phyloP scores from a whole-genome alignment of 2,797 vertebrate species.

The Intellagama lesueurii region DNA sequence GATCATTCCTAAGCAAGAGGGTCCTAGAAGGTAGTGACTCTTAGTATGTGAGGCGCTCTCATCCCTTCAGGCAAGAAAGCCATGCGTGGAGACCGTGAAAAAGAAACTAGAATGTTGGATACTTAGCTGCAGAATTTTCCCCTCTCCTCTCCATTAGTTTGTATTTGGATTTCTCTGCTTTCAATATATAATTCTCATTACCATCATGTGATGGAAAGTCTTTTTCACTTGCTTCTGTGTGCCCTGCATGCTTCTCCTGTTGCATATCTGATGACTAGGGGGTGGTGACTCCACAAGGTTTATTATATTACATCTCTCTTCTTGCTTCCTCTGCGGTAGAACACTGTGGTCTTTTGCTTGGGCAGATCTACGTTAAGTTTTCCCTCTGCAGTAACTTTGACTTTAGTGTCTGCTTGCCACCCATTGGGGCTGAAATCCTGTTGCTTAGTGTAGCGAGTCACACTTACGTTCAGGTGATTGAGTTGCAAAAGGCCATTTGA shows the following conservation, averaged over 20 bases:
- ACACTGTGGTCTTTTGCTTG: background rate
- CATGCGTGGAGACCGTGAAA: background rate
- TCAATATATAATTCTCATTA: background rate
- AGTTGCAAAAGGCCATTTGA: no score
- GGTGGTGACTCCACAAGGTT: background rate
- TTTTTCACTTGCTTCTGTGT: background rate
- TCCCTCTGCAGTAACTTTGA: background rate
- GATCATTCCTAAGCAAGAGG: background rate
- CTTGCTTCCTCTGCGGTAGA: background rate
- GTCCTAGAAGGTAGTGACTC: background rate
- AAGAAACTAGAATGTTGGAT: background rate
- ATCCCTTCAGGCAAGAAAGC: background rate
- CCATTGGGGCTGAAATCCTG: no score
- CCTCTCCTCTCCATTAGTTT: background rate
- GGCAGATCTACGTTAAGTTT: background rate
- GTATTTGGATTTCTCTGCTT: background rate
- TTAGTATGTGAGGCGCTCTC: background rate
- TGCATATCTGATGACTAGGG: no score
- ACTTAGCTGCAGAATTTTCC: background rate
- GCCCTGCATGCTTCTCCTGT: background rate
- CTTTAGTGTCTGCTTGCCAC: background rate
- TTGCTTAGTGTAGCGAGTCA: no score
- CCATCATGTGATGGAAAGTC: background rate
- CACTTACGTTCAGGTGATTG: no score
- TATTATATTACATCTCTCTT: background rate